phyloP scores from a whole-genome alignment of 2,888 invertebrate species.

The Pristionchus arcanus region DNA sequence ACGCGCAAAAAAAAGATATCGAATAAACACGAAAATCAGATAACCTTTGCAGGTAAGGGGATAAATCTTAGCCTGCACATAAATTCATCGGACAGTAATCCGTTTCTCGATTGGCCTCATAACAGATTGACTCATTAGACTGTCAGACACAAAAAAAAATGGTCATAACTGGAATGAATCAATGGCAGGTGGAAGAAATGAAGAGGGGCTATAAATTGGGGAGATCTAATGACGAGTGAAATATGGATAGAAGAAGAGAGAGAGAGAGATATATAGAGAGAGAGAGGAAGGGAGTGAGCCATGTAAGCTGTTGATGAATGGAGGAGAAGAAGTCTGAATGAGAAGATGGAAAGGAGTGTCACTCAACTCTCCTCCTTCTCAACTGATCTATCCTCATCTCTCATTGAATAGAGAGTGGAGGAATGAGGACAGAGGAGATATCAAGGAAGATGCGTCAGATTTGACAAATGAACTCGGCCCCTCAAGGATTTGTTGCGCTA shows the following conservation, averaged over 20 bases:
- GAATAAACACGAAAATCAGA: too few species aligned
- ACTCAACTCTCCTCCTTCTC: neutral
- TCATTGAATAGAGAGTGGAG: neutral
- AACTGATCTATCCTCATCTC: neutral
- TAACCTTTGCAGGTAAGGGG: too few species aligned
- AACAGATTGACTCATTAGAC: neutral
- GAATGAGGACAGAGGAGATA: neutral
- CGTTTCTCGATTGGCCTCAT: too few species aligned
- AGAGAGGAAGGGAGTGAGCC: conserved; percentile 7
- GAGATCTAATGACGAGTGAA: conserved; percentile 15
- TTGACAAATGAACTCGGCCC: conserved; percentile 27
- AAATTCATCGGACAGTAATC: too few species aligned
- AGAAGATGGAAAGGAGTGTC: neutral
- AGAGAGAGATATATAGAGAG: too few species aligned
- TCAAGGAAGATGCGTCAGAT: neutral
- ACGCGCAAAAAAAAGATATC: too few species aligned
- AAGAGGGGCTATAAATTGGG: conserved; percentile 7
- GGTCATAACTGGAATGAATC: neutral
- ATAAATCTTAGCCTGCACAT: too few species aligned
- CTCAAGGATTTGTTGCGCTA: conserved; percentile 23
- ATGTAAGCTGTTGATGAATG: conserved; percentile 45
- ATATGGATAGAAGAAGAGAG: conserved; percentile 5
- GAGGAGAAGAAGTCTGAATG: conserved; percentile 36
- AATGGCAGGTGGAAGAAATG: neutral
- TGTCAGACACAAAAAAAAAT: neutral